Base-by-base conservation (phyloP, 2,113 vertebrate genomes). In the Rutilus rutilus region DNA sequence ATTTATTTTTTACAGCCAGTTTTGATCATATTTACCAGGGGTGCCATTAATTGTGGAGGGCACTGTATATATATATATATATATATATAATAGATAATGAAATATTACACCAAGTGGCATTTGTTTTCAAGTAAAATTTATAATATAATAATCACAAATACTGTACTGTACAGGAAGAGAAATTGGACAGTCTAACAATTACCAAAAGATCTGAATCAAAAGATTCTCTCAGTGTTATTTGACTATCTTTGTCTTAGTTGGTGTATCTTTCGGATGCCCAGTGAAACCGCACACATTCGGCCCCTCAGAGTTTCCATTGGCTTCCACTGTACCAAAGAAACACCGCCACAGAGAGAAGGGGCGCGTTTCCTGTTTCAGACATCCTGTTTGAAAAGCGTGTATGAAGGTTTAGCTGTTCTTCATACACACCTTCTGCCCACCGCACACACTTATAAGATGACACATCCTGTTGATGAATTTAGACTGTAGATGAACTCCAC, bases 351-450 rank as follows among this genome's bases (percentile, higher is more conserved):
- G 69, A n/a, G 79, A 50, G 8, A 83, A 83, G 87, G 59, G 81
- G 74, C 82, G 75, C 52, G 25, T 60, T 86, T 88, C 85, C 87
- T 67, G 67, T 73, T 81, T 81, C 0, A 30, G 27, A 76, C 71
- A 69, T 88, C 87, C 87, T 86, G 82, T 86, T 42, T 81, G 2
- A 33, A 65, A 39, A 9, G 54, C 19, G 54, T 1, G 23, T 21
- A 21, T 57, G 54, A 57, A 7, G 0, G 0, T 21, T 57, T 23
- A 64, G 14, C 30, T 83, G 85, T 30, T 47, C n/a, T 71, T 47
- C 47, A 27, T 52, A 39, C 3, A 59, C 83, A 75, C 39, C 6
- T 23, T 62, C 67, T 73, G 69, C 67, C 76, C 36, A 73, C 52
- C n/a, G 33, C 54, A 42, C 5, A 10, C 54, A 33, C 12, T 73